A percentile compares a stretch with the other conserved stretches of the same genome.
phyloP scores from a whole-genome alignment of 2,888 invertebrate genomes.

The Caenorhabditis angaria region DNA sequence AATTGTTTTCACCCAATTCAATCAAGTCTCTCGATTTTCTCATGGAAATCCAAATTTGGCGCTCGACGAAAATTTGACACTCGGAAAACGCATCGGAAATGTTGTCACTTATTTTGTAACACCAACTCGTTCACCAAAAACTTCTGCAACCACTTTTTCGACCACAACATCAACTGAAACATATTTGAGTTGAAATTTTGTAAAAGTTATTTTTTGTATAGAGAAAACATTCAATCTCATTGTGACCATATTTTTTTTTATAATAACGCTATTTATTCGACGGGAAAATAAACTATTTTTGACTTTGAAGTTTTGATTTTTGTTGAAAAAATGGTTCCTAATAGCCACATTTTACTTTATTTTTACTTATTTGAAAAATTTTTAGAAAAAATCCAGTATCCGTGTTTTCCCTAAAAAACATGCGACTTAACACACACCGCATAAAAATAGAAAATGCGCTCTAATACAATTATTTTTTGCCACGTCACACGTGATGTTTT shows the following conservation, averaged over 20 bases:
- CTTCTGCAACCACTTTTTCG: neutral
- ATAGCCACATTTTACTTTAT: too few relatives aligned
- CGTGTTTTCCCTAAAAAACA: too few relatives aligned
- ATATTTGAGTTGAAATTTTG: too few relatives aligned
- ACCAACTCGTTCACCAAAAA: neutral
- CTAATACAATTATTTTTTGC: too few relatives aligned
- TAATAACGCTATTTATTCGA: constrained; percentile 1
- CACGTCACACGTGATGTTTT: too few relatives aligned
- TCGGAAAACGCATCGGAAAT: neutral
- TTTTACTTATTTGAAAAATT: neutral
- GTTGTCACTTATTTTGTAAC: neutral
- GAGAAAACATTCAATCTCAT: neutral
- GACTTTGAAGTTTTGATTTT: too few relatives aligned
- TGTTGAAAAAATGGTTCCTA: too few relatives aligned
- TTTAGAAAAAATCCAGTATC: too few relatives aligned
- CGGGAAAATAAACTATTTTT: too few relatives aligned
- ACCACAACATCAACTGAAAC: neutral
- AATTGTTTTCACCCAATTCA: neutral
- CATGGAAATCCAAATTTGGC: neutral
- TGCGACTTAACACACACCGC: too few relatives aligned
- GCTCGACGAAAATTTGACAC: neutral
- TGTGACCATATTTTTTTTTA: neutral
- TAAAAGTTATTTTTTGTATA: neutral
- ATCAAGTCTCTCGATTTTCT: neutral
- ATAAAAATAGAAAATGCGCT: too few relatives aligned